Base-by-base conservation (phyloP, 2,888 invertebrate species). In the Spisula solida region DNA sequence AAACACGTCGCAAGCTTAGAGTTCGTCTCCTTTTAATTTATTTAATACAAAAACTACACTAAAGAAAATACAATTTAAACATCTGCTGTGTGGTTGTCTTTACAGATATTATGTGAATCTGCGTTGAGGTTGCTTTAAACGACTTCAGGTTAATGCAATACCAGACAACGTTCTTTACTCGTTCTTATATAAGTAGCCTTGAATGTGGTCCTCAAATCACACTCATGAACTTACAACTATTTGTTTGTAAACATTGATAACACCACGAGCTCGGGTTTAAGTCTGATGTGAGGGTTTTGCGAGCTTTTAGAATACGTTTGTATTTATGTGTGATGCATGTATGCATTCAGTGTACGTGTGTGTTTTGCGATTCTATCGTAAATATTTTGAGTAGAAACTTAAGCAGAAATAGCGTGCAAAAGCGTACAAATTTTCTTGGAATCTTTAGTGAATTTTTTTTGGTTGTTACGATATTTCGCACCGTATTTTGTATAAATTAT, bases 231-330 rank as follows among this genome's bases (percentile, higher is more conserved):
- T 47, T 55, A 79, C 51, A 47, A 51, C 41, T 55, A 31, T 82
- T 82, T 90, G 84, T 88, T 86, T 90, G 87, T 87, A 88, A 87
- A 86, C 88, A 88, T 29, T 82, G 90, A 88, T 90, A 88, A 88
- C 84, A 80, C 55, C 48, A 56, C 55, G 80, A 88, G 87, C 87
- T 89, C 82, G 60, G 20, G 60, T 87, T 84, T 66, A 60, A 31
- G 25, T 84, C 85, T 87, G 51, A 85, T 81, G 80, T 80, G 82
- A 83, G 75, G 14, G 8, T 31, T 75, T 75, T 34, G 75, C 34
- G 34, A 0, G 1, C 31, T 75, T 34, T 18, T 55, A 78, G 34
- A 79, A 79, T 12, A n/a, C 1, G 48, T 48, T 85, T 81, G 70
- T 78, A 56, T 85, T 85, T 41, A 85, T 85, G 25, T 25, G n/a